A percentile compares a stretch with the other conserved stretches of the same genome.
These are phyloP conservation scores for Kryptolebias marmoratus DNA, from an alignment of 2,113 vertebrate genomes.

Conservation along the genomic window DNA sequence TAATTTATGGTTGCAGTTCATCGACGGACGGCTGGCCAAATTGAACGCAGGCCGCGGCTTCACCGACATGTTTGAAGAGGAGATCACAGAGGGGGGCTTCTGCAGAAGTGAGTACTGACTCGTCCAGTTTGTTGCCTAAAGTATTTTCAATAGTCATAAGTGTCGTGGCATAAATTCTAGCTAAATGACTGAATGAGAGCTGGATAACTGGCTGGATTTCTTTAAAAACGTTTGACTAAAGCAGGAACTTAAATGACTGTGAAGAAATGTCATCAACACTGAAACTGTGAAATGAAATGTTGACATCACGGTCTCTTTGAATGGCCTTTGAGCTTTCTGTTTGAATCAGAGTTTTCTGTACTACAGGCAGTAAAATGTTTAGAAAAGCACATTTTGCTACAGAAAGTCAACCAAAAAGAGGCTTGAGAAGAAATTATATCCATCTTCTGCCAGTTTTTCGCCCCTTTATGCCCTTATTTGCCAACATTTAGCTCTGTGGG, in stretches of 20 bases:
- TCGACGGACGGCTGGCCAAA: constrained; percentile 95
- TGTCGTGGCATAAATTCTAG: no score
- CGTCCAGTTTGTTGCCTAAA: constrained; percentile 11
- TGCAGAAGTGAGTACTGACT: constrained; percentile 87
- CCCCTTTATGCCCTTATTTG: no score
- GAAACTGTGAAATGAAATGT: background rate
- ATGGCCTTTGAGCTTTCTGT: background rate
- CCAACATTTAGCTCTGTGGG: no score
- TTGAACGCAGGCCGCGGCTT: constrained; percentile 95
- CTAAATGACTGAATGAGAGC: no score
- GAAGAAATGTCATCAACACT: background rate
- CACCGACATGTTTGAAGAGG: constrained; percentile 95
- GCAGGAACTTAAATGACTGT: background rate
- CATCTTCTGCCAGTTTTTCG: no score
- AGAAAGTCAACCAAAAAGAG: no score
- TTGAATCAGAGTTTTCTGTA: background rate
- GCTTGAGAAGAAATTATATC: no score
- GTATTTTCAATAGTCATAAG: no score
- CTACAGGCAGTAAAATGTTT: background rate
- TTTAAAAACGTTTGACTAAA: background rate
- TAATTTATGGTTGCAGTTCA: constrained; percentile 90
- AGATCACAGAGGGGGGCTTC: constrained; percentile 95
- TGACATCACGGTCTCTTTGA: background rate
- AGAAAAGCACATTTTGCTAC: no score
- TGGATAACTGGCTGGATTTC: background rate